Evolutionary conservation across 2,797 vertebrate species (phyloP), one percentile per base, ranked within the genome.

Genomic region (Buphagus erythrorhynchus): DNA sequence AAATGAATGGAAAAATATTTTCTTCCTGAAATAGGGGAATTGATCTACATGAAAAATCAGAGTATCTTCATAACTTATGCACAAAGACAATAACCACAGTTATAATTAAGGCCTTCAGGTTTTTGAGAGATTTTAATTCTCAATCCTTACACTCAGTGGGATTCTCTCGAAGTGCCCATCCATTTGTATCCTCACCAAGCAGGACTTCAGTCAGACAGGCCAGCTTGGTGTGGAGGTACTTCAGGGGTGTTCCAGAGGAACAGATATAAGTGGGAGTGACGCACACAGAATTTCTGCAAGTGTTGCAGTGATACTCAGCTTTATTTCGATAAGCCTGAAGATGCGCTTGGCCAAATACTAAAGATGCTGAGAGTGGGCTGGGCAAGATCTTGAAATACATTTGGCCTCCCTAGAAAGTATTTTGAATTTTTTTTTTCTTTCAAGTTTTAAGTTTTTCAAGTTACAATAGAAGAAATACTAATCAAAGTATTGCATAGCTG

Each of bases 321-420:
- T 74, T 63, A 35, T 45, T 79, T 74, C 4, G 0, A 14, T 66
- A 71, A 76, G 18, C 52, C 26, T 0, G 0, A 35, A 73, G 36
- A 46, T 3, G 10, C 14, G 10, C 22, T 69, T 88, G 67, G 45
- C 38, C 45, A 42, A 61, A 57, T 40, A 46, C 2, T 58, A 16
- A 87, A 42, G 20, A 79, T 72, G 4, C 24, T 52, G 45, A 45
- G 46, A 12, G 29, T 0, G 5, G 25, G 14, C 17, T 63, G 63
- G 45, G 29, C 46, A 62, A 49, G 69, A 42, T 52, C 48, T 67
- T 66, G 58, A 80, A 78, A 68, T 75, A 9, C 3, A 5, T 78
- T 86, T 59, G 28, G 16, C 33, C 9, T 88, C 20, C 11, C 33
- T 62, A 49, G 67, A 55, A 69, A 31, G 20, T 68, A 14, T 88